These are phyloP conservation scores for Indri indri DNA, from an alignment of 2,113 vertebrate genomes.

Conservation along the genomic window DNA sequence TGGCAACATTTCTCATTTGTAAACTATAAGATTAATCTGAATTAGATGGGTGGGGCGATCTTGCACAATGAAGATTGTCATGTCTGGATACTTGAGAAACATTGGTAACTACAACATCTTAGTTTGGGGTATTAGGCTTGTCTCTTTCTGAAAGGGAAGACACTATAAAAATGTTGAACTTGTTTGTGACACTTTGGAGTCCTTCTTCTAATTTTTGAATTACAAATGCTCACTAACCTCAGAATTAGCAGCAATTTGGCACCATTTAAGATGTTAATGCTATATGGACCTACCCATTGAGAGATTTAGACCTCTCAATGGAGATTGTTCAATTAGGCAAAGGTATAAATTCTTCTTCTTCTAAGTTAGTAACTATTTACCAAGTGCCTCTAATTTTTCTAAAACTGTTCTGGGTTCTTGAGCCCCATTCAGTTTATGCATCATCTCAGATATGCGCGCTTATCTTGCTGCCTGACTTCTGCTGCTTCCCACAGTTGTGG, in stretches of 20 bases:
- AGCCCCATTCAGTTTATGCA: background rate
- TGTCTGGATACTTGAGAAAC: background rate
- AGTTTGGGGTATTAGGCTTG: background rate
- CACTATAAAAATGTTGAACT: background rate
- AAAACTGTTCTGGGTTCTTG: background rate
- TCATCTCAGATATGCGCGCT: background rate
- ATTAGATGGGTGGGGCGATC: background rate
- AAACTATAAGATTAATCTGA: background rate
- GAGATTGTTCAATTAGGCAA: background rate
- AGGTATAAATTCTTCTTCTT: background rate
- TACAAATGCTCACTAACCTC: background rate
- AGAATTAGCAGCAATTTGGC: background rate
- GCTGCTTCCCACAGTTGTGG: background rate
- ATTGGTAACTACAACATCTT: background rate
- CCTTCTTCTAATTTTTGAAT: background rate
- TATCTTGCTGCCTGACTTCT: background rate
- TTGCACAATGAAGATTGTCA: background rate
- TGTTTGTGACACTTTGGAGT: background rate
- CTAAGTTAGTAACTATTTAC: background rate
- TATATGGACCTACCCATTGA: background rate
- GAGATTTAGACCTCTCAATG: background rate
- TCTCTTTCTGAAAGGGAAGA: background rate
- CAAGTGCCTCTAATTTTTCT: background rate
- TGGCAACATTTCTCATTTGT: constrained; percentile 13
- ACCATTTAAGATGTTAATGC: background rate